A percentile compares a stretch with the other conserved stretches of the same genome.
phyloP scores from a whole-genome alignment of 2,113 vertebrate species.

The Dromiciops gliroides region DNA sequence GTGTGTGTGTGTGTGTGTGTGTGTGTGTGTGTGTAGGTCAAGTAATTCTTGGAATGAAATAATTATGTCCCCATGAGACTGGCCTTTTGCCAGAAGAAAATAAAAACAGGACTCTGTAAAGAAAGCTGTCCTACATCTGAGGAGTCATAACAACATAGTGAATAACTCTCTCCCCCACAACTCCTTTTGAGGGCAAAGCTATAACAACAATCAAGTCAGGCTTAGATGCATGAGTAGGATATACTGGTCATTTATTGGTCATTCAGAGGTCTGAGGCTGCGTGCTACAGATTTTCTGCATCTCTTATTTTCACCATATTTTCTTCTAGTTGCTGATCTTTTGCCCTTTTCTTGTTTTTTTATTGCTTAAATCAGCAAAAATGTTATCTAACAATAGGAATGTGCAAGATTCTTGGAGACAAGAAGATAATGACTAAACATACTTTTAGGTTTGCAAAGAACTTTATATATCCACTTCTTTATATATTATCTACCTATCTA shows the following conservation, averaged over 20 bases:
- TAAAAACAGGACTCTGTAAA: slow-evolving; percentile 13
- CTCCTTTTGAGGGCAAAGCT: not conserved
- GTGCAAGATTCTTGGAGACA: not conserved
- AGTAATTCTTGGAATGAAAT: slow-evolving; percentile 44
- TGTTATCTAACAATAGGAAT: not conserved
- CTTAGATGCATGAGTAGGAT: not conserved
- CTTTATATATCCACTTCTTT: not conserved
- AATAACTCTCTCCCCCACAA: slow-evolving; percentile 10
- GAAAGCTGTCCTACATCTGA: slow-evolving; percentile 32
- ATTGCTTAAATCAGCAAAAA: not conserved
- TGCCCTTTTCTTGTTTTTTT: slow-evolving; percentile 16
- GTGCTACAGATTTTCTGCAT: not conserved
- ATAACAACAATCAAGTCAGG: not conserved
- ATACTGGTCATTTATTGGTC: not conserved
- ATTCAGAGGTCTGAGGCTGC: not conserved
- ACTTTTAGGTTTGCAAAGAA: not conserved
- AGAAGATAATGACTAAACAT: not conserved
- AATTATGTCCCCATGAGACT: slow-evolving; percentile 1
- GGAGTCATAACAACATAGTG: slow-evolving; percentile 23
- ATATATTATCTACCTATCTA: not conserved
- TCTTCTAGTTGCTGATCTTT: slow-evolving; percentile 1
- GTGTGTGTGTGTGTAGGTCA: not conserved
- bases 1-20: not conserved
- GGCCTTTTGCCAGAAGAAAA: slow-evolving; percentile 59
- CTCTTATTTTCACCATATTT: not conserved